Evolutionary conservation across 2,888 invertebrate species (phyloP).

Genomic region (Drepanosiphum platanoidis): DNA sequence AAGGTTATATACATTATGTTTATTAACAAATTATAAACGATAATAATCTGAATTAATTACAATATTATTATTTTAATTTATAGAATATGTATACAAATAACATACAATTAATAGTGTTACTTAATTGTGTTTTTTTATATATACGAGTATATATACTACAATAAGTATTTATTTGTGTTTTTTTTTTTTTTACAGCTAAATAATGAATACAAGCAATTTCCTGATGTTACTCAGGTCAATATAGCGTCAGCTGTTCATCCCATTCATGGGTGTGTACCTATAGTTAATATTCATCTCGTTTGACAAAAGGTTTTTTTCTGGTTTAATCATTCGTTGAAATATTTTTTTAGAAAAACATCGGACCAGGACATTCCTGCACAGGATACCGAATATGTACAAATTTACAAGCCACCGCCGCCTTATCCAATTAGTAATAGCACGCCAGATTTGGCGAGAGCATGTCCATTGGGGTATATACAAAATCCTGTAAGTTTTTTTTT

Average conservation of each 20-base stretch:
- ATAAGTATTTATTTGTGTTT: slow-evolving; percentile 4
- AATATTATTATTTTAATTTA: neutral
- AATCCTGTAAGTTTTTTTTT: slow-evolving; percentile 59
- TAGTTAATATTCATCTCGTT: slow-evolving; percentile 29
- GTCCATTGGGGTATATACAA: slow-evolving; percentile 65
- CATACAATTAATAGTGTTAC: neutral
- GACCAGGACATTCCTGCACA: slow-evolving; percentile 40
- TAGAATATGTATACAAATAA: neutral
- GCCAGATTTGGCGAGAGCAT: slow-evolving; percentile 76
- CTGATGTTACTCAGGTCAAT: slow-evolving; percentile 66
- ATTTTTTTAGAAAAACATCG: slow-evolving; percentile 43
- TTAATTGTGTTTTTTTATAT: neutral
- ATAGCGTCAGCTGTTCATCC: slow-evolving; percentile 46
- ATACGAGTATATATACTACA: neutral
- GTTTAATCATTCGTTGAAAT: slow-evolving; percentile 15
- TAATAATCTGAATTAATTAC: neutral
- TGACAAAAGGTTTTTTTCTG: slow-evolving; percentile 14
- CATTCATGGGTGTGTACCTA: slow-evolving; percentile 57
- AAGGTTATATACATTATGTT: neutral
- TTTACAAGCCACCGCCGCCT: slow-evolving; percentile 86
- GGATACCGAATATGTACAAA: slow-evolving; percentile 64
- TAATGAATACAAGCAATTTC: slow-evolving; percentile 66
- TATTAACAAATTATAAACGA: neutral
- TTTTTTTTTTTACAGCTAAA: slow-evolving; percentile 63
- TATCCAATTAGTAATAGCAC: slow-evolving; percentile 86